Evolutionary conservation across 2,888 invertebrate genomes (phyloP).

Genomic region (Cyrtodaria siliqua): DNA sequence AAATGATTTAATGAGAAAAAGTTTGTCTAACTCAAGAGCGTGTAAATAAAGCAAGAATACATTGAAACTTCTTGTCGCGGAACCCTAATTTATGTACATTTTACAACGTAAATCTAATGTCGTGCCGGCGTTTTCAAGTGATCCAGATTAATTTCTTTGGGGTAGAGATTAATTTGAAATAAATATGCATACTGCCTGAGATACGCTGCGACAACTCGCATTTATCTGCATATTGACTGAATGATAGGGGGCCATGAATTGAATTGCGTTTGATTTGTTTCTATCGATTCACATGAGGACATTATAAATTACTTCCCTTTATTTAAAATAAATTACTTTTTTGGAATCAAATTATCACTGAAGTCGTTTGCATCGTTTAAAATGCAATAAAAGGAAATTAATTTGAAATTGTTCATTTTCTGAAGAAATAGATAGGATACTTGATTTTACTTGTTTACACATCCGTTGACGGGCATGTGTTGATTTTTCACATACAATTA

Average conservation of each 20-base stretch:
- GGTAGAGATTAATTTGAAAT: conserved; percentile 46
- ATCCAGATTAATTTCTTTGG: conserved; percentile 53
- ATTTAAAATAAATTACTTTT: too few relatives aligned
- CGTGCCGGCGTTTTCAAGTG: conserved; percentile 46
- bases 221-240: conserved; percentile 10
- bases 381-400: background rate
- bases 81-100: conserved; percentile 50
- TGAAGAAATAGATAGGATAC: too few relatives aligned
- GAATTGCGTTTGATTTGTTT: conserved; percentile 6
- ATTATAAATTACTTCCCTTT: conserved; percentile 6
- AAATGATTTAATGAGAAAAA: conserved; percentile 41
- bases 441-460: too few relatives aligned
- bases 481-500: too few relatives aligned
- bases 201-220: background rate
- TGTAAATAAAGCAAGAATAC: conserved; percentile 46
- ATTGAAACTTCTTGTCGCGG: conserved; percentile 41
- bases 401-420: background rate
- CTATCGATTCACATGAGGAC: conserved; percentile 1
- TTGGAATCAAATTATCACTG: too few relatives aligned
- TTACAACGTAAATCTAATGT: conserved; percentile 43
- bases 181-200: conserved; percentile 47
- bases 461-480: too few relatives aligned
- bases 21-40: conserved; percentile 44
- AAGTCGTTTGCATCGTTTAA: background rate
- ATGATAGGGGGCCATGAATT: conserved; percentile 12